Evolutionary conservation across 2,797 vertebrate genomes (phyloP).

Genomic region (Chrosomus eos): DNA sequence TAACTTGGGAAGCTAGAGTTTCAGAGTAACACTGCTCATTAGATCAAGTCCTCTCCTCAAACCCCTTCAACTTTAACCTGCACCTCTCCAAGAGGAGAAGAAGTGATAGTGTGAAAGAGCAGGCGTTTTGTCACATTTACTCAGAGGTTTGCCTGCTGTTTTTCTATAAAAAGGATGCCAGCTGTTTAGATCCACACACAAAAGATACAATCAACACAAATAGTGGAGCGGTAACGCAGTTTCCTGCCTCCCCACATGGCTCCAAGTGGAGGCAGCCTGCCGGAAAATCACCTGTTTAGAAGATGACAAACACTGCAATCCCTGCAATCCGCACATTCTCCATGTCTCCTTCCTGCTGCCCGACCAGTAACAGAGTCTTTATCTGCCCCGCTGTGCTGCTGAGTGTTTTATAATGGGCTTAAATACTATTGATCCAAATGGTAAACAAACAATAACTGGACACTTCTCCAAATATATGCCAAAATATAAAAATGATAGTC

Average conservation of each 20-base stretch:
- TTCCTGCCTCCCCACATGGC: constrained; percentile 75
- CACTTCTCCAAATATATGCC: background rate
- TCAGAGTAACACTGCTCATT: background rate
- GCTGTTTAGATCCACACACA: constrained; percentile 78
- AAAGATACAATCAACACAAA: constrained; percentile 78
- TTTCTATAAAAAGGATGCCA: constrained; percentile 74
- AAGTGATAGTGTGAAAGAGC: constrained; percentile 64
- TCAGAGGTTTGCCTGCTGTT: constrained; percentile 70
- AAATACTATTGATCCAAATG: constrained; percentile 38
- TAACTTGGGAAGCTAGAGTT: background rate
- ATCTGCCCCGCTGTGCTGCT: constrained; percentile 23
- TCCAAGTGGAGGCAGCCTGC: constrained; percentile 78
- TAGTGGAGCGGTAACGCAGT: constrained; percentile 74
- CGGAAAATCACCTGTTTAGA: constrained; percentile 84
- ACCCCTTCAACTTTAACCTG: constrained; percentile 18
- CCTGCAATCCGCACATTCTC: constrained; percentile 65
- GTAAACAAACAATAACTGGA: constrained; percentile 27
- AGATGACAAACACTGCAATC: constrained; percentile 76
- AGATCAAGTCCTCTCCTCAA: background rate
- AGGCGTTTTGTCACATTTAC: constrained; percentile 33
- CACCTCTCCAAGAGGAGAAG: constrained; percentile 6
- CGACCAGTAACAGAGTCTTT: constrained; percentile 27
- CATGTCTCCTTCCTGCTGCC: constrained; percentile 34
- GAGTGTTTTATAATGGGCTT: constrained; percentile 26
- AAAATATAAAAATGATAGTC: background rate